Evolutionary conservation across 2,113 vertebrate species (phyloP).

Genomic region (Hassar affinis): DNA sequence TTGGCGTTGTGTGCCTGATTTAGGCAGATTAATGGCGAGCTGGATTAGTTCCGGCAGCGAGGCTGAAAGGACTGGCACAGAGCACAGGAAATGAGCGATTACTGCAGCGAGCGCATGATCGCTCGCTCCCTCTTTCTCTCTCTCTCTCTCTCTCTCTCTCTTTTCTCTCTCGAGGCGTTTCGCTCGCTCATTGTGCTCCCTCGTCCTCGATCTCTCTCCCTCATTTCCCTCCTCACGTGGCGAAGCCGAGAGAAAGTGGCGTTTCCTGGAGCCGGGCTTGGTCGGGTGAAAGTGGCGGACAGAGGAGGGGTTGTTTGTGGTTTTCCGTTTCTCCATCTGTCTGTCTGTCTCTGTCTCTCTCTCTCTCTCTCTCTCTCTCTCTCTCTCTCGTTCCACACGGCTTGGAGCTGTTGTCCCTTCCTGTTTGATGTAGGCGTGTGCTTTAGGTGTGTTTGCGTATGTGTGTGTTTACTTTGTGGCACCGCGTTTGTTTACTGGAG

Average conservation of each 20-base stretch:
- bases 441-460: slow-evolving; percentile 20
- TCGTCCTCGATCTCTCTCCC: slow-evolving; percentile 56
- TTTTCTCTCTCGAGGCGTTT: slow-evolving; percentile 53
- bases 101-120: slow-evolving; percentile 58
- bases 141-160: slow-evolving; percentile 64
- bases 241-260: background rate
- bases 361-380: background rate
- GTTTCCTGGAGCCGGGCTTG: slow-evolving; percentile 8
- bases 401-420: background rate
- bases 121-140: slow-evolving; percentile 53
- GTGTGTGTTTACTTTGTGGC: slow-evolving; percentile 44
- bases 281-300: slow-evolving; percentile 7
- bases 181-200: slow-evolving; percentile 51
- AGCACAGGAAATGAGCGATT: slow-evolving; percentile 62
- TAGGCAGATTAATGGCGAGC: slow-evolving; percentile 58
- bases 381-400: background rate
- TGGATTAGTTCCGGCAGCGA: slow-evolving; percentile 61
- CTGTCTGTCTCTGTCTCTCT: slow-evolving; percentile 5
- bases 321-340: slow-evolving; percentile 27
- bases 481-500: slow-evolving; percentile 46
- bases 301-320: slow-evolving; percentile 33
- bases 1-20: slow-evolving; percentile 56
- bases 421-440: slow-evolving; percentile 10
- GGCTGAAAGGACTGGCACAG: slow-evolving; percentile 59
- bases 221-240: slow-evolving; percentile 38